Conservation (phyloP, 2,888 invertebrate genomes). For the Strigamia crassipes region DNA sequence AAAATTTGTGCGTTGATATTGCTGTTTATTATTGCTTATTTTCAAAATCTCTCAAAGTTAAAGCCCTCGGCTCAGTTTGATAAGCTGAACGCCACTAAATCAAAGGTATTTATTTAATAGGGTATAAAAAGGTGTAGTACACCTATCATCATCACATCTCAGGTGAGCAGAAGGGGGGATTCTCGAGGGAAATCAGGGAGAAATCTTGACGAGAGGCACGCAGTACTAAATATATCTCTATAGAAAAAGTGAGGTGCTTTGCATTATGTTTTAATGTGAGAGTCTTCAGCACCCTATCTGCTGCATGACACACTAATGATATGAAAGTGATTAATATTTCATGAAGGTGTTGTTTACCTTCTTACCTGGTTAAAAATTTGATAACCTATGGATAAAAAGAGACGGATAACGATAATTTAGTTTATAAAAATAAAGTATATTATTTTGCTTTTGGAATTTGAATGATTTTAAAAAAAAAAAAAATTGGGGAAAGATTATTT, state of each 20-base stretch:
- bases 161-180: not conserved
- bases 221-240: conserved; percentile 14
- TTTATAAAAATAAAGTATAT: not conserved
- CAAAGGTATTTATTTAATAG: conserved; percentile 37
- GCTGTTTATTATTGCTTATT: not conserved
- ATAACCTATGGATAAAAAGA: not conserved
- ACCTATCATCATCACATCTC: conserved; percentile 40
- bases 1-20: conserved; percentile 8
- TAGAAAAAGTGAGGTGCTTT: conserved; percentile 20
- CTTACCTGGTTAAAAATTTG: conserved; percentile 22
- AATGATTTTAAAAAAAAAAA: too few species aligned
- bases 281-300: conserved; percentile 32
- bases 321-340: conserved; percentile 31
- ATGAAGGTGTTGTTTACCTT: conserved; percentile 24
- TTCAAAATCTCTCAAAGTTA: not conserved
- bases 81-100: conserved; percentile 19
- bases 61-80: conserved; percentile 1
- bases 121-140: conserved; percentile 28
- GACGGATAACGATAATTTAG: not conserved
- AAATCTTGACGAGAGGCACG: conserved; percentile 35
- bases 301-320: conserved; percentile 15
- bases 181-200: conserved; percentile 30
- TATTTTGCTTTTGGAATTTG: not conserved
- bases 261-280: conserved; percentile 23
- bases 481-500: too few species aligned